These are phyloP conservation scores for Nymphicus hollandicus DNA, from an alignment of 2,113 vertebrate genomes.

Conservation along the genomic window DNA sequence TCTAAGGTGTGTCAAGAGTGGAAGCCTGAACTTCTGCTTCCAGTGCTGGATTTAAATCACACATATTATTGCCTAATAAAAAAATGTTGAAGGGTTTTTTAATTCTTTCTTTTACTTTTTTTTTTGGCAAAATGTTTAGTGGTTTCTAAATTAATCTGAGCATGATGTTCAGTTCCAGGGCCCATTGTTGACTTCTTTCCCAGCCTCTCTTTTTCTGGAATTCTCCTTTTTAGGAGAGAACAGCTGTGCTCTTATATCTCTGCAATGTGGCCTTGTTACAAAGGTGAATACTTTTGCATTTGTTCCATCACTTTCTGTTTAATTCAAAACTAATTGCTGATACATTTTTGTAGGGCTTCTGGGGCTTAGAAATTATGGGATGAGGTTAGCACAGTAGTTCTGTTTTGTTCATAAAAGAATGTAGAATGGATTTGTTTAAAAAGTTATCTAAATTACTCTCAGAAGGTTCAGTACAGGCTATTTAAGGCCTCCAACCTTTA, in stretches of 20 bases:
- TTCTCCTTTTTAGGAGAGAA: slow-evolving; percentile 51
- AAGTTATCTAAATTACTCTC: slow-evolving; percentile 48
- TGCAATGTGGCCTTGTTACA: slow-evolving; percentile 39
- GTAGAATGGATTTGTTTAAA: slow-evolving; percentile 11
- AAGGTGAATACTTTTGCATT: slow-evolving; percentile 71
- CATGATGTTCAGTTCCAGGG: slow-evolving; percentile 55
- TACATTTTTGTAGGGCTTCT: slow-evolving; percentile 61
- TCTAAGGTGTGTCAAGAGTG: slow-evolving; percentile 19
- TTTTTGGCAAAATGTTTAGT: slow-evolving; percentile 52
- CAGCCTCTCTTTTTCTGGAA: slow-evolving; percentile 65
- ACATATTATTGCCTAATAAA: slow-evolving; percentile 24
- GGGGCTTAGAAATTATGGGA: slow-evolving; percentile 58
- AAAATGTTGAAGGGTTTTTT: not conserved
- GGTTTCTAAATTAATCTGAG: slow-evolving; percentile 71
- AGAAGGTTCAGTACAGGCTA: slow-evolving; percentile 27
- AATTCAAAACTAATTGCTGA: slow-evolving; percentile 75
- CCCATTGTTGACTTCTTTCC: slow-evolving; percentile 69
- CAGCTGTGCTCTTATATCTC: slow-evolving; percentile 67
- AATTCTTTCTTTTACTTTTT: not conserved
- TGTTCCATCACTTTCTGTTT: slow-evolving; percentile 69
- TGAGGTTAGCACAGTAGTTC: slow-evolving; percentile 60
- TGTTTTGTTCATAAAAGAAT: slow-evolving; percentile 61
- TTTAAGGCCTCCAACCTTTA: slow-evolving; percentile 51
- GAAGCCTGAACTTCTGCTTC: slow-evolving; percentile 50
- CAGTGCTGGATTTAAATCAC: slow-evolving; percentile 11